Base-by-base conservation (phyloP, 1,140 invertebrate species). In the Brachionus rubens region DNA sequence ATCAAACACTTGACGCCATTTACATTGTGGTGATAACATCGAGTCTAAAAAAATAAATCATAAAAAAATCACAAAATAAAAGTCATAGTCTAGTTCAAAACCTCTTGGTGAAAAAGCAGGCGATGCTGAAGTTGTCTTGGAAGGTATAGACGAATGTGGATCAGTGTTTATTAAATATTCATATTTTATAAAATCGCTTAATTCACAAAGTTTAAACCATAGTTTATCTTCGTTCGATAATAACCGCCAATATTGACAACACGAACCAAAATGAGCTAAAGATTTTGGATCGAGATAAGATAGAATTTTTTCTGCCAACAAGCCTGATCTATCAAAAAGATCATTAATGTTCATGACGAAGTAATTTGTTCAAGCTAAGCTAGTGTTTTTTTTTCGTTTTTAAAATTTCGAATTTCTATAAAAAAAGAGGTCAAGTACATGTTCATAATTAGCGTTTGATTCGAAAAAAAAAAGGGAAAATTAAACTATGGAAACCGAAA, bases 1-100 rank as follows among this genome's bases (percentile, higher is more conserved):
- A n/a, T 82, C 76, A 56, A 77, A 82, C 14, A 81, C 76, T 75
- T 79, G 59, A 46, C 81, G 82, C 81, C 81, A 82, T 48, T 79
- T 81, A 77, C 80, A 81, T 16, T 40, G 50, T 0, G 21, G n/a
- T 6, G 28, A 28, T 48, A 50, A 72, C 19, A 33, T 72, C 19
- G 24, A 24, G 5, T 26, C 43, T n/a, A n/a, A n/a, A n/a, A n/a
- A n/a, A n/a, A n/a, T n/a, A n/a, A n/a, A n/a, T n/a, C n/a, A n/a
- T n/a, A n/a, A n/a, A n/a, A n/a, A n/a, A n/a, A n/a, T n/a, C n/a
- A n/a, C n/a, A n/a, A n/a, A n/a, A n/a, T n/a, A n/a, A n/a, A n/a
- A n/a, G n/a, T n/a, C n/a, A n/a, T n/a, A n/a, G n/a, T n/a, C n/a
- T n/a, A n/a, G n/a, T n/a, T 43, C 30, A 33, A 19, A 43, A 67